Conservation (phyloP, 2,888 invertebrate species). For the Stenichneumon culpator region DNA sequence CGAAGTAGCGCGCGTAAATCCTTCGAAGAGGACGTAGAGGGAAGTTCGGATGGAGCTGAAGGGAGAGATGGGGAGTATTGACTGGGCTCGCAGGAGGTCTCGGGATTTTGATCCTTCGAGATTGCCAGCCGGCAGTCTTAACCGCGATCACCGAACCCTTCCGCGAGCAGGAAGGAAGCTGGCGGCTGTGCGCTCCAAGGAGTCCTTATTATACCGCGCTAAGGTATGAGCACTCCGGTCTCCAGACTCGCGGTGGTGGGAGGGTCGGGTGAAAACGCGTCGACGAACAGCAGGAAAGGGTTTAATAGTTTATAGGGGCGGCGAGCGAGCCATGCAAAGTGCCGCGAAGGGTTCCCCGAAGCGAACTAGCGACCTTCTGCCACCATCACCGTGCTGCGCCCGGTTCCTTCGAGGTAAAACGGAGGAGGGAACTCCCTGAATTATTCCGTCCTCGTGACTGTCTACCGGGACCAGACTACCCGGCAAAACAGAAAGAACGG, state of each 20-base stretch:
- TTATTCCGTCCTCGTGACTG: conserved; percentile 67
- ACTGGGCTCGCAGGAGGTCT: conserved; percentile 20
- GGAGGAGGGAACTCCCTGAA: conserved; percentile 55
- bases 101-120: conserved; percentile 53
- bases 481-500: conserved; percentile 27
- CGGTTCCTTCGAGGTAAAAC: conserved; percentile 11
- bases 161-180: conserved; percentile 57
- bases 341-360: conserved; percentile 25
- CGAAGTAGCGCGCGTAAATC: conserved; percentile 19
- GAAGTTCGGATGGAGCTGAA: conserved; percentile 5
- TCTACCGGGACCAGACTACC: conserved; percentile 53
- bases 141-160: conserved; percentile 57
- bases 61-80: conserved; percentile 24
- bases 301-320: conserved; percentile 64
- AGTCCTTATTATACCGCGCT: conserved; percentile 55
- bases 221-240: conserved; percentile 28
- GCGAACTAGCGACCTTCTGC: conserved; percentile 22
- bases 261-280: conserved; percentile 22
- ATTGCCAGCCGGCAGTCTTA: conserved; percentile 50
- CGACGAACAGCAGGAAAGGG: conserved; percentile 56
- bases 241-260: conserved; percentile 5
- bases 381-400: neutral
- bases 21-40: conserved; percentile 8
- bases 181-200: conserved; percentile 51
- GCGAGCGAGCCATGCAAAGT: conserved; percentile 49